Percentiles rank a stretch among this genome's conserved stretches.
Conservation (phyloP, 37 sponge, comb jelly and placozoan genomes). For the Cliona cf. orientalis region DNA sequence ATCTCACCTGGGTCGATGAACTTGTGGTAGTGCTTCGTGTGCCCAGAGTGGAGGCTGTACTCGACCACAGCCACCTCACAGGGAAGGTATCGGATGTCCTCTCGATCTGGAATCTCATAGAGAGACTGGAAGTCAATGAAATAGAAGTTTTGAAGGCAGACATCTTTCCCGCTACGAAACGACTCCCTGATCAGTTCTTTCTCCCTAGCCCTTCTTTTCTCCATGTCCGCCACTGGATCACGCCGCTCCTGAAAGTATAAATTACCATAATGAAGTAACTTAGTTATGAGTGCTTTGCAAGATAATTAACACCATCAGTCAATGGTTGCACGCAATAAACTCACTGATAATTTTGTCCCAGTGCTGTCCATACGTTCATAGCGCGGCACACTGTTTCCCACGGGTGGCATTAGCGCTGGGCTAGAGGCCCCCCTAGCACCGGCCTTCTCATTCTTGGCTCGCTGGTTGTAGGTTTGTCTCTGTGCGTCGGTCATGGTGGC, state of each 20-base stretch:
- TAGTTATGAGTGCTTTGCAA: background rate
- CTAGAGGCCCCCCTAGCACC: background rate
- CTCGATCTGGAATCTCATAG: slow-evolving; percentile 45
- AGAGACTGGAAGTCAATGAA: slow-evolving; percentile 80
- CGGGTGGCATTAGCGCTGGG: background rate
- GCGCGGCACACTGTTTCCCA: background rate
- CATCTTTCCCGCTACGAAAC: slow-evolving; percentile 2
- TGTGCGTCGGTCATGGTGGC: slow-evolving; percentile 57
- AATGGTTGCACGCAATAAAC: background rate
- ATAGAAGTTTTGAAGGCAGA: slow-evolving; percentile 43
- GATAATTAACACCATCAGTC: background rate
- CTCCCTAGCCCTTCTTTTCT: slow-evolving; percentile 32
- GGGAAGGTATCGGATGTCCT: slow-evolving; percentile 45
- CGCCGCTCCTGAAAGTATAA: slow-evolving; percentile 35
- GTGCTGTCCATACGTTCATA: slow-evolving; percentile 56
- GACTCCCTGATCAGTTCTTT: background rate
- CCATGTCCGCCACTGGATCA: slow-evolving; percentile 29
- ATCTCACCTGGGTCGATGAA: slow-evolving; percentile 81
- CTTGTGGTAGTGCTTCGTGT: slow-evolving; percentile 30
- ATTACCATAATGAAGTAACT: background rate
- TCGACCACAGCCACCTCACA: slow-evolving; percentile 73
- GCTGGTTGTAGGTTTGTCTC: slow-evolving; percentile 37
- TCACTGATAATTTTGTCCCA: slow-evolving; percentile 69
- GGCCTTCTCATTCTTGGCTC: slow-evolving; percentile 57
- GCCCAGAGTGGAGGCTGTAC: slow-evolving; percentile 66